These are phyloP conservation scores for Chelonoidis abingdonii DNA, from an alignment of 2,113 vertebrate species.

Conservation along the genomic window DNA sequence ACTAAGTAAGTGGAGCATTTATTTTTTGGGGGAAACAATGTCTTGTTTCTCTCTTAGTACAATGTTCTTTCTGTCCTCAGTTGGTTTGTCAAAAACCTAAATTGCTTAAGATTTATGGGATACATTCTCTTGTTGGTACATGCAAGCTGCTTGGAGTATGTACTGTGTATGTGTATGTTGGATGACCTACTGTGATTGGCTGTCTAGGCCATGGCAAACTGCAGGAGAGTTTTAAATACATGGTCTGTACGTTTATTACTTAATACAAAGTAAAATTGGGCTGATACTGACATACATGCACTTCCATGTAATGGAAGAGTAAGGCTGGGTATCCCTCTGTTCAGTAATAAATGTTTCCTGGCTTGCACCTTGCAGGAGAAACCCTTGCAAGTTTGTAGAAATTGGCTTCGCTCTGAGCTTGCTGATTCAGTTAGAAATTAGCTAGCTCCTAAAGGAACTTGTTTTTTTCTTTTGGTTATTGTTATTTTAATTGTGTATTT, in stretches of 20 bases:
- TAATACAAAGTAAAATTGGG: not conserved
- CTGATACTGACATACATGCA: not conserved
- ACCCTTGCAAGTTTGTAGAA: conserved; percentile 25
- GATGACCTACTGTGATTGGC: not conserved
- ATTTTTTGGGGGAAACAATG: conserved; percentile 41
- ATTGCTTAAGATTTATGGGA: conserved; percentile 19
- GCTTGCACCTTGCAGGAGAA: conserved; percentile 46
- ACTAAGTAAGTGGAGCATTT: conserved; percentile 38
- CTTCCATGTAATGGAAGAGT: not conserved
- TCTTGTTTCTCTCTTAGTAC: conserved; percentile 31
- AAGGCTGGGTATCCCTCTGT: not conserved
- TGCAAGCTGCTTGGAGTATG: not conserved
- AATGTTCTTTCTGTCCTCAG: conserved; percentile 20
- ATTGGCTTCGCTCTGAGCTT: conserved; percentile 37
- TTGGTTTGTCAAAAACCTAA: conserved; percentile 51
- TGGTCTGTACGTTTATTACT: not conserved
- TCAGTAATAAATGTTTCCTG: not conserved
- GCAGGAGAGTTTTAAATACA: not conserved
- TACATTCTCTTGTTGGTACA: not conserved
- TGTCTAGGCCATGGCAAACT: not conserved
- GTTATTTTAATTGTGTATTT: not conserved
- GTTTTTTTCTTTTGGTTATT: not conserved
- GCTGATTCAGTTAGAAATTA: conserved; percentile 32
- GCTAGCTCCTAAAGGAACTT: not conserved
- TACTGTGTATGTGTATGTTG: not conserved